Conservation (phyloP, 2,888 invertebrate genomes). For the Sarcophaga subvicina region DNA sequence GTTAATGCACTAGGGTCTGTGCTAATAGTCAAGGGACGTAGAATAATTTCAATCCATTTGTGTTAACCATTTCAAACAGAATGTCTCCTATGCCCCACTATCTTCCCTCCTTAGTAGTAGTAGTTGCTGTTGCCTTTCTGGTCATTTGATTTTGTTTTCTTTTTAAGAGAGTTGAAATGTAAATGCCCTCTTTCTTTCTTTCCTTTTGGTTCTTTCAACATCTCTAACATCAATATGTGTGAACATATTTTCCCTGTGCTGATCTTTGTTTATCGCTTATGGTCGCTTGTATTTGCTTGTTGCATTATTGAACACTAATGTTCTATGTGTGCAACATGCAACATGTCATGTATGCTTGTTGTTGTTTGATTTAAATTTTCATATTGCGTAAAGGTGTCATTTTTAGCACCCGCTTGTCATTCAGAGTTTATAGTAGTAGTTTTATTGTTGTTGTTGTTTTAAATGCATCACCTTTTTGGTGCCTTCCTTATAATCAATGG, state of each 20-base stretch:
- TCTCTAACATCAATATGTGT: conserved; percentile 18
- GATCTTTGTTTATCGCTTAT: conserved; percentile 27
- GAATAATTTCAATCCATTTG: conserved; percentile 8
- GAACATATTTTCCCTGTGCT: neutral
- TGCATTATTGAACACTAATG: conserved; percentile 41
- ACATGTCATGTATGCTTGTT: neutral
- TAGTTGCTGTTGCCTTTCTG: conserved; percentile 13
- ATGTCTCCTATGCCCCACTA: conserved; percentile 39
- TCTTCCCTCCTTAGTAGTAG: neutral
- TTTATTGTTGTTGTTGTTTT: neutral
- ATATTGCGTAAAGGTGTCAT: conserved; percentile 67
- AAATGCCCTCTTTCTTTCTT: conserved; percentile 46
- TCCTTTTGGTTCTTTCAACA: neutral
- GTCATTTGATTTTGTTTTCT: conserved; percentile 22
- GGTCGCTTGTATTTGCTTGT: conserved; percentile 43
- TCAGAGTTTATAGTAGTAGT: conserved; percentile 40
- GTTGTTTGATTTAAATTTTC: conserved; percentile 56
- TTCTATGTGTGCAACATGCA: neutral
- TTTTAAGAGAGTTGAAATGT: conserved; percentile 36
- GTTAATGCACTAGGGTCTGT: neutral
- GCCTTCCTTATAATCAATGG: neutral
- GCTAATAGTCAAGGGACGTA: neutral
- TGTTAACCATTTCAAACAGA: conserved; percentile 12
- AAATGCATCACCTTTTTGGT: conserved; percentile 33
- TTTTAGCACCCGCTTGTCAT: conserved; percentile 68